A percentile compares a stretch with the other conserved stretches of the same genome.
These are phyloP conservation scores for Caenorhabditis sp. DNA, from an alignment of 2,888 invertebrate species.

Conservation along the genomic window DNA sequence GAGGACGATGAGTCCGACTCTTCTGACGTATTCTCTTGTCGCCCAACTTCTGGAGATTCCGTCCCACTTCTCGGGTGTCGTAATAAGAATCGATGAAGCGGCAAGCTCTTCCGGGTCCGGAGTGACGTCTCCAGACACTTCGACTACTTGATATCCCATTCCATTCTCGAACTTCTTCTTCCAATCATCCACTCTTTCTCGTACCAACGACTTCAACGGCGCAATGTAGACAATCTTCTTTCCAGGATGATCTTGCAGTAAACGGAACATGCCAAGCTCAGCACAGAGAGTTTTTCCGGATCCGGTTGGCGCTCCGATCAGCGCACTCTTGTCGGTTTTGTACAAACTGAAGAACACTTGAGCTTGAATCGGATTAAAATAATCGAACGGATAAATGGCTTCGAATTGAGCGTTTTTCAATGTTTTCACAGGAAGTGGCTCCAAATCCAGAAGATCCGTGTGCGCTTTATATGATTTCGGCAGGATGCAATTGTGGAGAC, in stretches of 20 bases:
- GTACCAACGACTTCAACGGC: constrained; percentile 95
- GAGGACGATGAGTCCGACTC: constrained; percentile 84
- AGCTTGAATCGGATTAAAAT: constrained; percentile 92
- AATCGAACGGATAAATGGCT: constrained; percentile 89
- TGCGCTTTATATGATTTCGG: constrained; percentile 93
- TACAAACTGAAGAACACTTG: constrained; percentile 95
- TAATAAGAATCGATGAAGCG: constrained; percentile 92
- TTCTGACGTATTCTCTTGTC: constrained; percentile 90
- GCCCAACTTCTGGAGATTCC: constrained; percentile 94
- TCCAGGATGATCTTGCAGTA: constrained; percentile 70
- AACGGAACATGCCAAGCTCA: constrained; percentile 91
- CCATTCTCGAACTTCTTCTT: constrained; percentile 86
- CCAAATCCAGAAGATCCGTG: constrained; percentile 91
- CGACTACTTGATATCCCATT: constrained; percentile 84
- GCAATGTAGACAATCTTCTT: constrained; percentile 90
- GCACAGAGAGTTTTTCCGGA: constrained; percentile 99
- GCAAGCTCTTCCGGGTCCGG: constrained; percentile 90
- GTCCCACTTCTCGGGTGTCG: constrained; percentile 99
- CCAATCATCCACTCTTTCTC: constrained; percentile 97
- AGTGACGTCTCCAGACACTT: constrained; percentile 93
- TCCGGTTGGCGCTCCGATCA: constrained; percentile 95
- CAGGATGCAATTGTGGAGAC: constrained; percentile 89
- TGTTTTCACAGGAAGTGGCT: constrained; percentile 90
- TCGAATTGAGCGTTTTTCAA: constrained; percentile 87
- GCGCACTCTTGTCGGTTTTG: constrained; percentile 91